Conservation (phyloP, 92 coral and sea anemone species). For the Chrysogorgia sp. region DNA sequence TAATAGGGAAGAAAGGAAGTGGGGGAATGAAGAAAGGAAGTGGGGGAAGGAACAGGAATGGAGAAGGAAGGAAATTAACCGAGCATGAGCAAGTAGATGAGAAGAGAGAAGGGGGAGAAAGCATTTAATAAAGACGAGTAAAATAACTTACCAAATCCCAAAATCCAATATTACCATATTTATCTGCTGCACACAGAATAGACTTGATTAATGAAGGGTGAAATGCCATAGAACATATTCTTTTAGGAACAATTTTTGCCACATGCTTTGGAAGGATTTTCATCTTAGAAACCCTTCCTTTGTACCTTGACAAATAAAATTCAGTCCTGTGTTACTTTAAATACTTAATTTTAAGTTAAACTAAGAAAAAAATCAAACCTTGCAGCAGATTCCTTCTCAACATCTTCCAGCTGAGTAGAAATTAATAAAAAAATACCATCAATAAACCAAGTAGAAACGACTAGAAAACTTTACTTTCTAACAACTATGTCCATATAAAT, state of each 20-base stretch:
- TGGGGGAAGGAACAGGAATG: not conserved
- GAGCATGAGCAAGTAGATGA: not conserved
- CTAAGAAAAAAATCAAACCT: not conserved
- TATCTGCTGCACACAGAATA: constrained; percentile 82
- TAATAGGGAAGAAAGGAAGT: not conserved
- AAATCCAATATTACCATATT: constrained; percentile 81
- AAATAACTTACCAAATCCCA: constrained; percentile 86
- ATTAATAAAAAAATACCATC: too few relatives aligned
- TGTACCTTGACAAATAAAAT: constrained; percentile 3
- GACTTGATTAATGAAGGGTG: constrained; percentile 72
- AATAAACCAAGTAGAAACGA: too few relatives aligned
- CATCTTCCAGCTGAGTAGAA: too few relatives aligned
- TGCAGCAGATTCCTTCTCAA: too few relatives aligned
- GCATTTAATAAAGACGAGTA: not conserved
- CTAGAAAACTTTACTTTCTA: too few relatives aligned
- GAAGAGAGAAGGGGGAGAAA: not conserved
- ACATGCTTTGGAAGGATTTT: constrained; percentile 49
- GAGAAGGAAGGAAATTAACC: not conserved
- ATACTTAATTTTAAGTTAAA: not conserved
- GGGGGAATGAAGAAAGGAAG: not conserved
- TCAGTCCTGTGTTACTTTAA: too few relatives aligned
- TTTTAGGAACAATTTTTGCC: constrained; percentile 77
- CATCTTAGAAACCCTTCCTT: constrained; percentile 24
- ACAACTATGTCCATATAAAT: too few relatives aligned
- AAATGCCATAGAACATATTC: constrained; percentile 75